Evolutionary conservation across 2,113 vertebrate species (phyloP), one percentile per base, ranked within the genome.

Genomic region (Cephalophus harveyi): DNA sequence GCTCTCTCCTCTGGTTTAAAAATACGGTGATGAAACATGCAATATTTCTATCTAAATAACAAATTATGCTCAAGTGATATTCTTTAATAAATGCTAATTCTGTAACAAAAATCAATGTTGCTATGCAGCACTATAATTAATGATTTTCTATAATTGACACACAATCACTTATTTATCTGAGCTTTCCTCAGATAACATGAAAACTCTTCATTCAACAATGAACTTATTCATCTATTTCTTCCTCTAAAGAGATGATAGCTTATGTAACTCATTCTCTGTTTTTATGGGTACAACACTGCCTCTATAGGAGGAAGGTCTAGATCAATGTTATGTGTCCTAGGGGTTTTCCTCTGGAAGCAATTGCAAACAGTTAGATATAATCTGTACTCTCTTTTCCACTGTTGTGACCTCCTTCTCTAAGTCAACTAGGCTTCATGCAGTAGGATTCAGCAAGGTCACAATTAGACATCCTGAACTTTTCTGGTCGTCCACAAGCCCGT

Each of bases 381-480:
- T 89, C 46, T 52, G 2, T 54, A 9, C 12, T 54, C 43, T 90
- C 7, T 81, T 78, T 64, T 30, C 40, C 50, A 87, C 17, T 87
- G 1, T 21, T 86, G 1, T 91, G 50, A 79, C 78, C 12, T 82
- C 28, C 30, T 92, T 97, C 62, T 54, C 8, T 46, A n/a, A 82
- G 12, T 71, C 62, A 94, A 57, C 12, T 15, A 84, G 52, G 50
- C 10, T 90, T 95, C 60, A 92, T 23, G 87, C 2, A 59, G 57
- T 81, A 81, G 36, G 43, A 94, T 78, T 95, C 87, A 95, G 33
- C 33, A 94, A 95, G 27, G 17, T 85, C 52, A 96, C 76, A 90
- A 50, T 60, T 82, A 94, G 79, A 57, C 43, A 89, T n/a, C 25
- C 54, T 86, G 27, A 95, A 33, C 11, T 89, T 79, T 46, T 54